Base-by-base conservation (phyloP, 2,113 vertebrate genomes). In the Ageneiosus marmoratus region DNA sequence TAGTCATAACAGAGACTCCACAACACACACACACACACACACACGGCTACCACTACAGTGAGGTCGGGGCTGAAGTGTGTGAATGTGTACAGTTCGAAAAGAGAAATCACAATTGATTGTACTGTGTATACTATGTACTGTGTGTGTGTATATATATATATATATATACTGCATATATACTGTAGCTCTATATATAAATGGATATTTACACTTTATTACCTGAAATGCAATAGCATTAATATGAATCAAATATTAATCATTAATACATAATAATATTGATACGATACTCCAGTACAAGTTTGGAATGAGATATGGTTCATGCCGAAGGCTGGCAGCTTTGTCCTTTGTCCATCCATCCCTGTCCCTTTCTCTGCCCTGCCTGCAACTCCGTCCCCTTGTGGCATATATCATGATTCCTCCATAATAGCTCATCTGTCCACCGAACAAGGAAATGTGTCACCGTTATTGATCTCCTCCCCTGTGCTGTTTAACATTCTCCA, bases 361-460 rank as follows among this genome's bases (percentile, higher is more conserved):
- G 80, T 82, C 86, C 86, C 83, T 83, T 87, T 88, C 89, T 90
- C 81, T 80, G 82, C 90, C 88, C 87, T 87, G 87, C 88, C 90
- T 87, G 91, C 82, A 82, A 94, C 93, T 95, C 82, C 90, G 91
- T 93, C 92, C 92, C 94, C 94, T 90, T 88, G 92, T 92, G 95
- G 96, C 95, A 98, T 98, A 98, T 97, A 98, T 99, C 97, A 98
- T 97, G 95, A 96, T 97, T 98, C 96, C 93, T 92, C 92, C 91
- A 95, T 96, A 96, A 97, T 97, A 96, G 96, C 96, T 96, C 95
- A 94, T 94, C 95, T 95, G 91, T 93, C 94, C 93, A 92, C 95
- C 90, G 89, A 91, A 91, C 93, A 95, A 93, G 95, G 94, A 96
- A 96, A 95, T 95, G 92, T 95, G 93, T 95, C 94, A 93, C 94